Percentiles rank a stretch among this genome's conserved stretches.
Evolutionary conservation across 2,113 vertebrate species (phyloP).

Genomic region (Candoia aspera): DNA sequence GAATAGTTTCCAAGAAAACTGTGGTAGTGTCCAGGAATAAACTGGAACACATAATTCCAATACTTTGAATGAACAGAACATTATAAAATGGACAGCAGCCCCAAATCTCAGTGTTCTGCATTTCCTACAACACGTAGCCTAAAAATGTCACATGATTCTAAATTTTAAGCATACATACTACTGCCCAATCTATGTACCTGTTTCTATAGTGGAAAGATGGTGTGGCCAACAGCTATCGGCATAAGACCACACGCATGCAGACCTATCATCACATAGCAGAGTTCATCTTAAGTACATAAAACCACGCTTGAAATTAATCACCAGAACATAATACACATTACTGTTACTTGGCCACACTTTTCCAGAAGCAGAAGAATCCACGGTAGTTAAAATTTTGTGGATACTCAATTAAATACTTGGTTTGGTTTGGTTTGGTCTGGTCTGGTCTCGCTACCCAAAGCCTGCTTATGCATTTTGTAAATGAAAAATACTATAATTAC

Average conservation of each 20-base stretch:
- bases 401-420: background rate
- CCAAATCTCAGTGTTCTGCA: background rate
- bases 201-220: background rate
- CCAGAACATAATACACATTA: background rate
- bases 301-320: background rate
- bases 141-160: background rate
- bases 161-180: background rate
- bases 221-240: background rate
- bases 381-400: background rate
- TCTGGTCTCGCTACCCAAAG: background rate
- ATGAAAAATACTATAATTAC: background rate
- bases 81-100: background rate
- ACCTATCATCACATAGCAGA: background rate
- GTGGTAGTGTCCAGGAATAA: too few species aligned
- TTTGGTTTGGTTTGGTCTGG: background rate
- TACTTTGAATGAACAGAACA: background rate
- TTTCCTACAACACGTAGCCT: background rate
- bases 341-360: background rate
- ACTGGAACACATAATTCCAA: background rate
- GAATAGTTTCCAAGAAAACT: too few species aligned
- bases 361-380: background rate
- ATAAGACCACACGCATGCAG: background rate
- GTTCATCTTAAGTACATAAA: too few species aligned
- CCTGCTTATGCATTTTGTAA: background rate
- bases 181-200: too few species aligned